Evolutionary conservation across 92 coral and sea anemone genomes (phyloP), one percentile per base, ranked within the genome.

Genomic region (Palythoa heliodiscus): DNA sequence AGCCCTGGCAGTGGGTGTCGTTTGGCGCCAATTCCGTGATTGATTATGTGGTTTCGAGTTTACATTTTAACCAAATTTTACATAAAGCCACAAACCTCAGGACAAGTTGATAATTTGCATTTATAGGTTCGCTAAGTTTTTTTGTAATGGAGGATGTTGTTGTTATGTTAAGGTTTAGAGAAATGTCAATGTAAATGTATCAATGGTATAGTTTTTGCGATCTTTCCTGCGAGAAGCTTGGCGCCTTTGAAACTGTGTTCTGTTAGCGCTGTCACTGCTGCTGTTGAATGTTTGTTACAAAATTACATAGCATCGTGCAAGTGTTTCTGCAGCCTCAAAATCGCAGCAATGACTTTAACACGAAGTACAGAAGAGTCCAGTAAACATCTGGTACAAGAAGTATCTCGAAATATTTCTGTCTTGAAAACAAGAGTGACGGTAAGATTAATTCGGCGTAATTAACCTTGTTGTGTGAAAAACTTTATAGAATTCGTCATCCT

Each of bases 31-130:
- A 24, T 29, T 57, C 48, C 15, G 14, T 19, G 70, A 39, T 78
- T 78, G 40, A 7, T 80, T 64, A 64, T 80, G 84, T 40, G 84
- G 84, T 64, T 24, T 25, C 3, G 40, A 66, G 61, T 80, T 80
- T 48, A 64, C 84, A 77, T 37, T 79, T 76, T 77, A 23, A 52
- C 19, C 9, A 39, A 7, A n/a, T 57, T 77, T 14, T 60, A 10
- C 19, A 15, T 43, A 57, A 48, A 66, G 40, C 73, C 52, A n/a
- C 54, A 64, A 19, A 47, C 74, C 24, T 14, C 71, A 29, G 9
- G 8, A 80, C n/a, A 43, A n/a, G 7, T 38, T 29, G 35, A 22
- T 64, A 66, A 80, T 80, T 80, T 80, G 73, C 73, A 80, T 66
- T 80, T 79, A n/a, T n/a, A 11, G 58, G 38, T 64, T 37, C 40